phyloP scores from a whole-genome alignment of 2,113 vertebrate genomes.

The Osmerus eperlanus region DNA sequence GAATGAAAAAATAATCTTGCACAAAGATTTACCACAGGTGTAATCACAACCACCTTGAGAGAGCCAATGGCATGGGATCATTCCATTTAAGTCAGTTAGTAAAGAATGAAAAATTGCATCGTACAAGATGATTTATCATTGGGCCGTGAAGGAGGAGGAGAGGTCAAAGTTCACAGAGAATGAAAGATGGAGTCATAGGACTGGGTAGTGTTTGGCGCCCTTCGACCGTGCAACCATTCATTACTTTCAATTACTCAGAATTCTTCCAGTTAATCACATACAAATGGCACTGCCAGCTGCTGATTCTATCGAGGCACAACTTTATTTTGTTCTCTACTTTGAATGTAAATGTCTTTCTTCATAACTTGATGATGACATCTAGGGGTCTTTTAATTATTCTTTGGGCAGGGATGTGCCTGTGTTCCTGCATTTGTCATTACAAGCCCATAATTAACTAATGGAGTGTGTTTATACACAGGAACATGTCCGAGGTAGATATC shows the following conservation, averaged over 20 bases:
- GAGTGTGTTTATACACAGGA: conserved; percentile 41
- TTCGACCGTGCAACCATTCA: not conserved
- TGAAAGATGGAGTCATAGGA: not conserved
- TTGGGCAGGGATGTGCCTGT: too few species aligned
- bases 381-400: too few species aligned
- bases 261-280: not conserved
- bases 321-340: not conserved
- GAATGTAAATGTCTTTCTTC: not conserved
- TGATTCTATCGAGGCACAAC: not conserved
- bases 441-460: conserved; percentile 64
- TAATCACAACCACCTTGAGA: not conserved
- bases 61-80: not conserved
- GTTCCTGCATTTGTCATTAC: conserved; percentile 51
- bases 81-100: not conserved
- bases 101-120: not conserved
- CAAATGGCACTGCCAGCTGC: not conserved
- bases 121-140: not conserved
- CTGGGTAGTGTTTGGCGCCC: not conserved
- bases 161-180: not conserved
- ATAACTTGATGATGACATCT: too few species aligned
- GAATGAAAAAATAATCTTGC: too few species aligned
- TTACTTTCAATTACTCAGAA: not conserved
- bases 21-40: not conserved
- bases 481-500: too few species aligned
- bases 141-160: not conserved